Conservation (phyloP, 30 jellyfish, hydroid and myxozoan genomes). For the Euphysa ruthae region DNA sequence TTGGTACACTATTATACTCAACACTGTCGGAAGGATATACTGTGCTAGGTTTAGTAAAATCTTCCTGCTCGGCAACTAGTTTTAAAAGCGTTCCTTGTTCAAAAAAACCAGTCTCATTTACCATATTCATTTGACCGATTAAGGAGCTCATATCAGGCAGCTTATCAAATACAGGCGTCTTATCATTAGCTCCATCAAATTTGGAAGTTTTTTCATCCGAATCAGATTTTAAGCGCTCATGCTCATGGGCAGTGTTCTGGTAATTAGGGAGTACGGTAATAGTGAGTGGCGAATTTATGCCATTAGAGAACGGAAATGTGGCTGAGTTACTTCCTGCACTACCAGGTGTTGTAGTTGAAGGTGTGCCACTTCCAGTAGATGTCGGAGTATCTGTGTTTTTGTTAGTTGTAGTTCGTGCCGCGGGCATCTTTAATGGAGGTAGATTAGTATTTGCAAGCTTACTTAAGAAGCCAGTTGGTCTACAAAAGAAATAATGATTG, state of each 20-base stretch:
- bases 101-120: neutral
- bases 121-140: neutral
- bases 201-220: no score
- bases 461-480: neutral
- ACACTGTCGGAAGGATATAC: neutral
- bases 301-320: neutral
- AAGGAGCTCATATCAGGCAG: neutral
- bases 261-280: neutral
- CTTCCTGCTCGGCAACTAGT: neutral
- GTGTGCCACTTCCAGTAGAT: constrained; percentile 10
- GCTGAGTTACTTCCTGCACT: constrained; percentile 1
- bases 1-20: neutral
- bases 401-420: neutral
- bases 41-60: no score
- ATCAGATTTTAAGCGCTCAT: neutral
- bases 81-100: neutral
- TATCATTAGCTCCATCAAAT: no score
- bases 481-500: no score
- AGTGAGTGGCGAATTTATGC: neutral
- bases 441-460: constrained; percentile 4
- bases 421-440: constrained; percentile 3
- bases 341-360: constrained; percentile 18
- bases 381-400: neutral
- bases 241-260: neutral
- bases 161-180: no score